Evolutionary conservation across 2,888 invertebrate species (phyloP).

Genomic region (Ryuthela nishihirai): DNA sequence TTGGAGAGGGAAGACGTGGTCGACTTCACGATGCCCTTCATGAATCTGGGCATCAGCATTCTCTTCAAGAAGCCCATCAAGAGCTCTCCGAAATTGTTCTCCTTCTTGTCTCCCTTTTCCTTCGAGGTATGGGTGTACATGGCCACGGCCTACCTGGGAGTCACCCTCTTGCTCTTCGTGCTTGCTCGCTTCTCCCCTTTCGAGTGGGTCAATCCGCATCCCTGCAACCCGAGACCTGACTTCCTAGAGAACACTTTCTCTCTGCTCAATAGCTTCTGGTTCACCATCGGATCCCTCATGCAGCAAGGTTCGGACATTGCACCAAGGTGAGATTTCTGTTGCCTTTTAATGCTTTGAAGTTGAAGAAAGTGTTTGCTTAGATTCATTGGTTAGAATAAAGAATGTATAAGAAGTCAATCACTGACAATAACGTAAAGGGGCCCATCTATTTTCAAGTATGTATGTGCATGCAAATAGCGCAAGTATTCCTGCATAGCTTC

Average conservation of each 20-base stretch:
- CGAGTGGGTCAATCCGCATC: slow-evolving; percentile 52
- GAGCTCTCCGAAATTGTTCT: slow-evolving; percentile 56
- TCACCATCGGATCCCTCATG: slow-evolving; percentile 54
- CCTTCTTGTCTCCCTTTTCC: slow-evolving; percentile 58
- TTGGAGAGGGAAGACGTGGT: slow-evolving; percentile 56
- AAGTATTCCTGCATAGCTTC: no score
- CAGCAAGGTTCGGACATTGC: slow-evolving; percentile 38
- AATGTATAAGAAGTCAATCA: no score
- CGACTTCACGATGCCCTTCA: slow-evolving; percentile 60
- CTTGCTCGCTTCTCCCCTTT: slow-evolving; percentile 62
- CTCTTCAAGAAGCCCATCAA: slow-evolving; percentile 56
- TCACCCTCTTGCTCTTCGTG: slow-evolving; percentile 60
- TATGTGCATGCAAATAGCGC: no score
- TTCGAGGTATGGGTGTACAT: slow-evolving; percentile 50
- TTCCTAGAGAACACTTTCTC: slow-evolving; percentile 53
- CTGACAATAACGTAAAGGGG: no score
- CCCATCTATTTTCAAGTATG: no score
- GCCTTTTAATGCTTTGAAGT: no score
- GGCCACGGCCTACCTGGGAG: slow-evolving; percentile 44
- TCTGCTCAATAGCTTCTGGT: slow-evolving; percentile 55
- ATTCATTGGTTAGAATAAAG: no score
- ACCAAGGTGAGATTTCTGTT: slow-evolving; percentile 34
- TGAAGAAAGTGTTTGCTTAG: no score
- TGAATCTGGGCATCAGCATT: slow-evolving; percentile 59
- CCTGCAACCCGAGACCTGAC: slow-evolving; percentile 51